phyloP scores from a whole-genome alignment of 2,888 invertebrate genomes.

The Adelognathus sp. region DNA sequence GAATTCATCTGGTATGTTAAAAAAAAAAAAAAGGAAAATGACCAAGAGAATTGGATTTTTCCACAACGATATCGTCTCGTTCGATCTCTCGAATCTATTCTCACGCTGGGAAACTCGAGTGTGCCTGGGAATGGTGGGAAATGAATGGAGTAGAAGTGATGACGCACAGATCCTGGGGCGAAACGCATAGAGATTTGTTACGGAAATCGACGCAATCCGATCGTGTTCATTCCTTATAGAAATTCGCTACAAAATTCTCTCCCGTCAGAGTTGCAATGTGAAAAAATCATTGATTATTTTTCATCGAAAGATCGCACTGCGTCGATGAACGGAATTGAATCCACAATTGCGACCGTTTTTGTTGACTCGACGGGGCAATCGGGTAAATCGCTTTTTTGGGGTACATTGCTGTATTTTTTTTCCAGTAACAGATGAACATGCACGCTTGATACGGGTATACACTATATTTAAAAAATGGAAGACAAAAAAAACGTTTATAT shows the following conservation, averaged over 20 bases:
- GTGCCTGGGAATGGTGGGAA: slow-evolving; percentile 13
- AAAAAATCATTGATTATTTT: too few relatives aligned
- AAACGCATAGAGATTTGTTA: not conserved
- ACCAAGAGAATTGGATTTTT: too few relatives aligned
- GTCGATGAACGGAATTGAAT: not conserved
- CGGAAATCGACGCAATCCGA: not conserved
- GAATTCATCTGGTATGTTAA: slow-evolving; percentile 97
- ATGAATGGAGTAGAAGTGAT: too few relatives aligned
- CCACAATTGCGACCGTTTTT: not conserved
- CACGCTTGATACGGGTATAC: slow-evolving; percentile 41
- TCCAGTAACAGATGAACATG: slow-evolving; percentile 20
- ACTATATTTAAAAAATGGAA: not conserved
- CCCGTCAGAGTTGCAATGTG: too few relatives aligned
- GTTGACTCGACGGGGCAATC: not conserved
- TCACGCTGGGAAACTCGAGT: slow-evolving; percentile 27
- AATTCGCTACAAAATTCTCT: not conserved
- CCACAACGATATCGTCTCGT: too few relatives aligned
- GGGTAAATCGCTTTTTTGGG: slow-evolving; percentile 39
- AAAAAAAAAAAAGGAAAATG: too few relatives aligned
- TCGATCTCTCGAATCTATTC: too few relatives aligned
- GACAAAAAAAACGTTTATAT: too few relatives aligned
- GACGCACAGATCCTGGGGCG: too few relatives aligned
- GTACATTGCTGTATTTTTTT: slow-evolving; percentile 21
- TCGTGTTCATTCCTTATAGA: not conserved
- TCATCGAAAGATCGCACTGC: not conserved